Evolutionary conservation across 1,140 invertebrate species (phyloP).

Genomic region (Andrena cerasifolii): DNA sequence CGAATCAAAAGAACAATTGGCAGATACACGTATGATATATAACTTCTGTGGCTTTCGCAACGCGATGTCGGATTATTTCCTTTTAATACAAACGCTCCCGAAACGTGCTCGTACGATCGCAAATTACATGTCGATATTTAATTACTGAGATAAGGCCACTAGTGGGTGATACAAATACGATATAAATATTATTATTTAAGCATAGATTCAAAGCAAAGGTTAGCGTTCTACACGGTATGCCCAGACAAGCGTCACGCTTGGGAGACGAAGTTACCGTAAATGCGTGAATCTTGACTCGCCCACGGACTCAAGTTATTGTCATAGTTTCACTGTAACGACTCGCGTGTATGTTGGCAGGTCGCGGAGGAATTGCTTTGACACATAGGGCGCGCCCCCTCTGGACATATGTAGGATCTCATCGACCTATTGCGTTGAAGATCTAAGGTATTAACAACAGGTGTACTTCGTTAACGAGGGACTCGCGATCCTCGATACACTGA

Average conservation of each 20-base stretch:
- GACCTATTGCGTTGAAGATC: conserved; percentile 59
- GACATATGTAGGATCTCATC: conserved; percentile 56
- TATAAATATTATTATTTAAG: conserved; percentile 79
- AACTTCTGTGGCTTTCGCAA: conserved; percentile 44
- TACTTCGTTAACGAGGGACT: conserved; percentile 50
- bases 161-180: conserved; percentile 80
- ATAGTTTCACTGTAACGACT: conserved; percentile 58
- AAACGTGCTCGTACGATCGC: conserved; percentile 67
- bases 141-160: conserved; percentile 81
- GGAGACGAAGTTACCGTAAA: conserved; percentile 24
- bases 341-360: conserved; percentile 1
- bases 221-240: conserved; percentile 58
- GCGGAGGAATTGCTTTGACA: conserved; percentile 44
- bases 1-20: conserved; percentile 31
- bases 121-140: conserved; percentile 72
- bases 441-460: conserved; percentile 63
- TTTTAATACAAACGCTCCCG: conserved; percentile 66
- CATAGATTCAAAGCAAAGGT: conserved; percentile 72
- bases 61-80: conserved; percentile 39
- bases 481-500: conserved; percentile 40
- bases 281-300: conserved; percentile 10
- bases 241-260: conserved; percentile 50
- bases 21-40: conserved; percentile 25
- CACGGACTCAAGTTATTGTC: conserved; percentile 62
- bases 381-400: conserved; percentile 24